Conservation (phyloP, 2,888 invertebrate species). For the Nemotelus nigrinus region DNA sequence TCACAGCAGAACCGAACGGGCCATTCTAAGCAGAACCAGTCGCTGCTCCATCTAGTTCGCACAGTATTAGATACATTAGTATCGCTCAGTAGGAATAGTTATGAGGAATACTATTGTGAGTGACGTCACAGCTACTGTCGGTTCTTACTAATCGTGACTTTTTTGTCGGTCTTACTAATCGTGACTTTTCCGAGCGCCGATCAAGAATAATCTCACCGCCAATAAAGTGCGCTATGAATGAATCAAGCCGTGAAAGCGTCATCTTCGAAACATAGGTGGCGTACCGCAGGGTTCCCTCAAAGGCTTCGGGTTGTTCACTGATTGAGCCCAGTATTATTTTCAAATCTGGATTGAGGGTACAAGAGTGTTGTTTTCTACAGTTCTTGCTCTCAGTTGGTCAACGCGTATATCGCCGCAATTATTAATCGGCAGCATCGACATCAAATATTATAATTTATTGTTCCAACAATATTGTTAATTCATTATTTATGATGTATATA, state of each 20-base stretch:
- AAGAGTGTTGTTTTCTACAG: neutral
- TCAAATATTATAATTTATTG: slow-evolving; percentile 20
- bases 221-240: slow-evolving; percentile 3
- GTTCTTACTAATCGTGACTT: too few species aligned
- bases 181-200: too few species aligned
- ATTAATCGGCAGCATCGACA: neutral
- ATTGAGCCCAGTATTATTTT: neutral
- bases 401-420: neutral
- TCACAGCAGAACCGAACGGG: slow-evolving; percentile 1
- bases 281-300: slow-evolving; percentile 21
- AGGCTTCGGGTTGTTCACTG: neutral
- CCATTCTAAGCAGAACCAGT: neutral
- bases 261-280: neutral
- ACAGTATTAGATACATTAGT: slow-evolving; percentile 4
- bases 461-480: slow-evolving; percentile 17
- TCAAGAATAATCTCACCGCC: neutral
- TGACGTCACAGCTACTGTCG: slow-evolving; percentile 3
- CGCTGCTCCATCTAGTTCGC: neutral
- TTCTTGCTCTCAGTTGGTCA: too few species aligned
- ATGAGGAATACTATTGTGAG: neutral
- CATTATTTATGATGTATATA: slow-evolving; percentile 31
- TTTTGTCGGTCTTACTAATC: too few species aligned
- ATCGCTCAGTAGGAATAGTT: neutral
- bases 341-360: neutral
- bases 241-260: neutral